These are phyloP conservation scores for Saguinus midas DNA, from an alignment of 2,113 vertebrate species.

Conservation along the genomic window DNA sequence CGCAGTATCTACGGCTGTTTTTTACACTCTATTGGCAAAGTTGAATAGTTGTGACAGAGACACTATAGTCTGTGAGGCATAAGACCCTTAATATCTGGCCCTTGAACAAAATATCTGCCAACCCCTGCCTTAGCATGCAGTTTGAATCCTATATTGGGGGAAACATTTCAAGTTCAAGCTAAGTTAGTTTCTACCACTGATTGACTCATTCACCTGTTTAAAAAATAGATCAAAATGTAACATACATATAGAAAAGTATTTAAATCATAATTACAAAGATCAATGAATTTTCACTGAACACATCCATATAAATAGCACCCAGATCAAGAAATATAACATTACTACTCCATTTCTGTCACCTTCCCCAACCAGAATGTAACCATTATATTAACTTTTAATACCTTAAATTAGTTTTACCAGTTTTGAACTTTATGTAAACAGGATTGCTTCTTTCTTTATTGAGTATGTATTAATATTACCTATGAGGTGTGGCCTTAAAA, in stretches of 20 bases:
- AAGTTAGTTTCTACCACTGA: neutral
- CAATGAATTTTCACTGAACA: neutral
- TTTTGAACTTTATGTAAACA: conserved; percentile 14
- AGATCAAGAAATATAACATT: neutral
- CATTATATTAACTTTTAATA: neutral
- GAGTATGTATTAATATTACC: neutral
- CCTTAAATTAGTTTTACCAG: neutral
- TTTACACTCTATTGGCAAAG: neutral
- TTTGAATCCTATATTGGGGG: neutral
- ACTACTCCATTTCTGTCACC: neutral
- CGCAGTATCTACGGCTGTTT: neutral
- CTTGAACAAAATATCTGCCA: conserved; percentile 4
- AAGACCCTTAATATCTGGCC: neutral
- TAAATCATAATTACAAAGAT: neutral
- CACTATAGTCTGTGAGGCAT: neutral
- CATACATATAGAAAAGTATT: neutral
- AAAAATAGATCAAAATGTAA: neutral
- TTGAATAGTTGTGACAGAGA: neutral
- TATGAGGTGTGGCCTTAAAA: neutral
- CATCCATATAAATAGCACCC: neutral
- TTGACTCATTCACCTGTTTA: neutral
- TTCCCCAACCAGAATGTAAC: neutral
- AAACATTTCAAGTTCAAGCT: conserved; percentile 25
- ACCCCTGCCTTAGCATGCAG: neutral
- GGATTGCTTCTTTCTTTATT: neutral